phyloP scores from a whole-genome alignment of 2,797 vertebrate genomes.

The Aplochiton taeniatus region DNA sequence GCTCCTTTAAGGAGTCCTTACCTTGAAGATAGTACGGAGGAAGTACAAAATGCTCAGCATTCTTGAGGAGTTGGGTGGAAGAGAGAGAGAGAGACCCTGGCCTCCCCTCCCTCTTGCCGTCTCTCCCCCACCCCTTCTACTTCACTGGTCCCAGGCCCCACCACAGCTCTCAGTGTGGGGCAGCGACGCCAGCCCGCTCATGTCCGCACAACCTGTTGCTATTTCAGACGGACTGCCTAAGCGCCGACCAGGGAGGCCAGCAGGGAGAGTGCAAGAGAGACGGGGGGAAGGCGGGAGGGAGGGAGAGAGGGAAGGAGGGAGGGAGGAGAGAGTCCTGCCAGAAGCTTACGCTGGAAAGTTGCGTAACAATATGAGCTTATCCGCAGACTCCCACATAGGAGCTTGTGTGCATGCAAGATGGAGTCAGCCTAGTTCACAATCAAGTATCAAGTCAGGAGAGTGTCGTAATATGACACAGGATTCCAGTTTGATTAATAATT shows the following conservation, averaged over 20 bases:
- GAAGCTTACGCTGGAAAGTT: constrained; percentile 79
- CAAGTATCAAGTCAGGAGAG: neutral
- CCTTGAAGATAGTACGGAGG: constrained; percentile 84
- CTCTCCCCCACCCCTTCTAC: constrained; percentile 31
- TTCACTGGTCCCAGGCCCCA: constrained; percentile 52
- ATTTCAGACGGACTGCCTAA: constrained; percentile 79
- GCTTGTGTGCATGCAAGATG: neutral
- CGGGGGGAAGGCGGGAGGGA: constrained; percentile 2
- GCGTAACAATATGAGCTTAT: constrained; percentile 79
- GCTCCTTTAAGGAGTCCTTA: constrained; percentile 67
- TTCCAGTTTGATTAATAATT: no score
- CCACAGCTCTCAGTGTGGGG: constrained; percentile 52
- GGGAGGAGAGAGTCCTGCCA: constrained; percentile 70
- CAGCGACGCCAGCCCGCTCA: constrained; percentile 72
- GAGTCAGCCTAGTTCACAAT: neutral
- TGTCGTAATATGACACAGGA: no score
- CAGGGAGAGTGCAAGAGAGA: constrained; percentile 1
- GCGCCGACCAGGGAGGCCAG: constrained; percentile 49
- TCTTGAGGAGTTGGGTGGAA: constrained; percentile 33
- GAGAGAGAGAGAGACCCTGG: constrained; percentile 13
- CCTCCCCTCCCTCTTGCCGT: constrained; percentile 48
- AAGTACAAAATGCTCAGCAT: constrained; percentile 85
- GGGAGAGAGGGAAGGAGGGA: constrained; percentile 2
- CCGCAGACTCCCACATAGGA: constrained; percentile 45
- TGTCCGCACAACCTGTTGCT: constrained; percentile 77